phyloP scores from a whole-genome alignment of 1,140 invertebrate genomes.

The Micrasema longulum region DNA sequence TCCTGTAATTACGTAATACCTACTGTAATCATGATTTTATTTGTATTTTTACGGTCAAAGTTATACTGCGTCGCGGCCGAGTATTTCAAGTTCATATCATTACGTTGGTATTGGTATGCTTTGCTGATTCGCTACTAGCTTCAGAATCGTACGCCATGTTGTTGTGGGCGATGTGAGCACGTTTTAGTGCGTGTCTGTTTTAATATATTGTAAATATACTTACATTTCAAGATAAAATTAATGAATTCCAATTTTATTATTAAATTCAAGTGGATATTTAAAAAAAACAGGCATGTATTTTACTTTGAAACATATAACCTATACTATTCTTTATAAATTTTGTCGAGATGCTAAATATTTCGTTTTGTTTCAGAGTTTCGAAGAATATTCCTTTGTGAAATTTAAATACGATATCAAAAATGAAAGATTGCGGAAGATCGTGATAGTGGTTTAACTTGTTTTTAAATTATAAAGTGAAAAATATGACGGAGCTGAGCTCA shows the following conservation, averaged over 20 bases:
- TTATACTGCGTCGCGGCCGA: no score
- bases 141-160: not conserved
- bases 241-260: no score
- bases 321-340: not conserved
- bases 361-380: not conserved
- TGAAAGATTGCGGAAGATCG: not conserved
- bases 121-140: no score
- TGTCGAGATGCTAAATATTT: not conserved
- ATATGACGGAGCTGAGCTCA: not conserved
- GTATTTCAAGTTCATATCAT: no score
- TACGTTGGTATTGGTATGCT: no score
- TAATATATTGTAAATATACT: no score
- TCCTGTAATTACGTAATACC: no score
- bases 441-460: not conserved
- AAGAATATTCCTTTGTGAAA: not conserved
- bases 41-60: no score
- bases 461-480: no score
- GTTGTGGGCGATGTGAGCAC: not conserved
- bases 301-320: not conserved
- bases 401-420: not conserved
- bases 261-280: no score
- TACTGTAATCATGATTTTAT: no score
- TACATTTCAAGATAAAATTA: no score
- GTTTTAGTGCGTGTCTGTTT: not conserved
- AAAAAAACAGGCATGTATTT: not conserved